Evolutionary conservation across 2,797 vertebrate genomes (phyloP), one percentile per base, ranked within the genome.

Genomic region (Vultur gryphus): DNA sequence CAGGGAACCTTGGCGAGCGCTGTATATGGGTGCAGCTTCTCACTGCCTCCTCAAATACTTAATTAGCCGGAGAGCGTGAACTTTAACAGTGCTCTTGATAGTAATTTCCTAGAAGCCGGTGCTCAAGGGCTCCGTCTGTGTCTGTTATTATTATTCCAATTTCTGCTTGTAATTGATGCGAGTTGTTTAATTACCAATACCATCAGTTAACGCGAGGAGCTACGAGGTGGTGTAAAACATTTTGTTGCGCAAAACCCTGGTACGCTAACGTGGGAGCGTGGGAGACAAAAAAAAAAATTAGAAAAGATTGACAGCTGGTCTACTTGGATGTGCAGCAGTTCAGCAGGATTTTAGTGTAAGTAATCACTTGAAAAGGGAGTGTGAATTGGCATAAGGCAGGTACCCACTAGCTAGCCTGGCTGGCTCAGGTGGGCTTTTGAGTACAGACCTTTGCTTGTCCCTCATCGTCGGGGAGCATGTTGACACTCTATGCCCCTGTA

Each of bases 391-490:
- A 11, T 54, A 72, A 72, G 29, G 70, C 26, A 24, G 25, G 41
- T 62, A 11, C 39, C 39, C n/a, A 8, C 13, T 21, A 15, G 29
- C 37, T 54, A 18, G 44, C 28, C 35, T 37, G 64, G n/a, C 65
- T 73, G 52, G 51, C 39, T 48, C 28, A 20, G 49, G 66, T 48
- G 7, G 31, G 13, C 24, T 72, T 85, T 43, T 20, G n/a, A 37
- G 15, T 35, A 7, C n/a, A 23, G 49, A 31, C 9, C 39, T 48
- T 67, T 16, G 13, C 65, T 73, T 72, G 9, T 29, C 13, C 37
- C 12, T 37, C 0, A 0, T n/a, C 26, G 0, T 10, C 0, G 1
- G 13, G 43, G 44, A 48, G 13, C 13, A 1, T 3, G 16, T 33
- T 1, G 6, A 23, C 0, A 0, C 28, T 65, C 9, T 14, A 1